A percentile compares a stretch with the other conserved stretches of the same genome.
Conservation (phyloP, 2,888 invertebrate species). For the Eustalomyia histrio region DNA sequence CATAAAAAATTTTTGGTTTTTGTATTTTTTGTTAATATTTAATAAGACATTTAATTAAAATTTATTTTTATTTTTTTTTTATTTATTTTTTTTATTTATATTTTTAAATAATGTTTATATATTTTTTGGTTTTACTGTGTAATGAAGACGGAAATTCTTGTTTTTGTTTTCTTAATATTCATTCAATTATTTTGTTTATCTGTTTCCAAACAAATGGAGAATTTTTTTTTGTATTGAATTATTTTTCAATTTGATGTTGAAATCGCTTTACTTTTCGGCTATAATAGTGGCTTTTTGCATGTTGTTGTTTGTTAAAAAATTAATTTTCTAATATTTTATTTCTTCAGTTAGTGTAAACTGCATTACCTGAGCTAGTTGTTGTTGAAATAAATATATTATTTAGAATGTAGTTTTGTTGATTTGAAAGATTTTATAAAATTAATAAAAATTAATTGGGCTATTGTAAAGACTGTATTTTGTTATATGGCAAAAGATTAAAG, state of each 20-base stretch:
- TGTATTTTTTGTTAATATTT: conserved; percentile 44
- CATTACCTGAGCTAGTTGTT: conserved; percentile 35
- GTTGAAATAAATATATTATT: background rate
- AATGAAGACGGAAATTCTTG: conserved; percentile 66
- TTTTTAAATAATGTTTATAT: conserved; percentile 31
- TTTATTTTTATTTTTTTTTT: conserved; percentile 45
- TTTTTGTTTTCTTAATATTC: conserved; percentile 36
- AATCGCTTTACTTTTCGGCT: conserved; percentile 67
- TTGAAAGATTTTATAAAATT: background rate
- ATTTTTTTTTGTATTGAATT: conserved; percentile 24
- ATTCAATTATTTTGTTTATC: conserved; percentile 20
- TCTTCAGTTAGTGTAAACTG: conserved; percentile 66
- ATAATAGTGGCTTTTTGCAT: conserved; percentile 59
- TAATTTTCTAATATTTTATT: background rate
- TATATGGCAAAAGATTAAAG: conserved; percentile 2
- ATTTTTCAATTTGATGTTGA: conserved; percentile 33
- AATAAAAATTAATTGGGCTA: conserved; percentile 69
- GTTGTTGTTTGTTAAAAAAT: background rate
- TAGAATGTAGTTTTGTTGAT: background rate
- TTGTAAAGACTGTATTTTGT: conserved; percentile 66
- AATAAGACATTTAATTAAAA: conserved; percentile 64
- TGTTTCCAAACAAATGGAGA: conserved; percentile 48
- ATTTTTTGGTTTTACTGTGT: conserved; percentile 54
- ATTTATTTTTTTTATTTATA: conserved; percentile 32
- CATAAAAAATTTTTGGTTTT: conserved; percentile 44